Conservation (phyloP, 2,113 vertebrate genomes). For the Mirza zaza region DNA sequence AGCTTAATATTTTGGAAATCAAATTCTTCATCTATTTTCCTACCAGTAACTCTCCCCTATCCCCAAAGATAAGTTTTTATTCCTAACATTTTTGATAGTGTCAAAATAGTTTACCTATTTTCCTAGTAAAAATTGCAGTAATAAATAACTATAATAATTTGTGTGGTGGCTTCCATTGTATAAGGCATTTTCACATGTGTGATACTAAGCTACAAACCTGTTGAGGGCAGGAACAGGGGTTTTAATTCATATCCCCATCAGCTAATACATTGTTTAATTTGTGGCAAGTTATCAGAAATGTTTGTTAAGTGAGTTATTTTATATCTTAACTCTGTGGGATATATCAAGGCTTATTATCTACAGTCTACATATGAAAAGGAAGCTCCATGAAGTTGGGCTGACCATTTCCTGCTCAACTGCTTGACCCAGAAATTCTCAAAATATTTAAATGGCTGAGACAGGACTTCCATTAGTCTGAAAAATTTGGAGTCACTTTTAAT, state of each 20-base stretch:
- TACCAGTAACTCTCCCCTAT: not conserved
- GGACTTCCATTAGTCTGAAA: not conserved
- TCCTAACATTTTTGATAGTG: not conserved
- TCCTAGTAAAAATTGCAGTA: not conserved
- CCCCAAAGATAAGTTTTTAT: not conserved
- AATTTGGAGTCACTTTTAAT: not conserved
- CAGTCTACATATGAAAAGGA: not conserved
- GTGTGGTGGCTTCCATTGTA: not conserved
- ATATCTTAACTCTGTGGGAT: not conserved
- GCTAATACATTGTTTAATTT: not conserved
- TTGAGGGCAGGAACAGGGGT: not conserved
- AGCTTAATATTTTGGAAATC: not conserved
- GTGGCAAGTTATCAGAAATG: not conserved
- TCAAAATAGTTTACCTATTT: not conserved
- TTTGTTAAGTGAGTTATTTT: not conserved
- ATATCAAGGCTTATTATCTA: not conserved
- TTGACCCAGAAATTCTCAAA: not conserved
- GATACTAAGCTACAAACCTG: not conserved
- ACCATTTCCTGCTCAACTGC: not conserved
- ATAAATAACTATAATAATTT: not conserved
- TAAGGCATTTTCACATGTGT: not conserved
- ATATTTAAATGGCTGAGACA: not conserved
- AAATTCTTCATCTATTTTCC: not conserved
- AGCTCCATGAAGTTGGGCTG: not conserved
- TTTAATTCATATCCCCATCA: not conserved